phyloP scores from a whole-genome alignment of 2,888 invertebrate species.

The Glyphotaelius pellucidus region DNA sequence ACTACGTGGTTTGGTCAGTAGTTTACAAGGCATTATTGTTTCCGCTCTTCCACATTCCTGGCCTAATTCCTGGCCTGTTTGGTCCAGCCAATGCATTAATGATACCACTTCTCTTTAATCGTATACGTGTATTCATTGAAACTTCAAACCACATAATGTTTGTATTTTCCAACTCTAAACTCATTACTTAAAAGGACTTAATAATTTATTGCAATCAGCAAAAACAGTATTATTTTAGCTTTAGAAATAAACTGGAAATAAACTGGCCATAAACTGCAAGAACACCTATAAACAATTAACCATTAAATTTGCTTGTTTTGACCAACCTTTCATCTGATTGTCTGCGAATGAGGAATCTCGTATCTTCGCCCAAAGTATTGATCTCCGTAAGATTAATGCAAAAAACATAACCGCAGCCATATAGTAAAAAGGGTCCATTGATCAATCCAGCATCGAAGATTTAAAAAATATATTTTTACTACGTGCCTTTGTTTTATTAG shows the following conservation, averaged over 20 bases:
- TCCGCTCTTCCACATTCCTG: neutral
- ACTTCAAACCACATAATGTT: neutral
- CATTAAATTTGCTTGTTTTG: neutral
- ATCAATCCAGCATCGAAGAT: neutral
- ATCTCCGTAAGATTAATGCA: neutral
- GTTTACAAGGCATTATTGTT: neutral
- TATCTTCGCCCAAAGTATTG: neutral
- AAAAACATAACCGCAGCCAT: neutral
- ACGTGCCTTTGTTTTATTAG: neutral
- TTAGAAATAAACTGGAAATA: too few relatives aligned
- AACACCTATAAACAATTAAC: neutral
- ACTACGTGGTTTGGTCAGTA: neutral
- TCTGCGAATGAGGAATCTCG: neutral
- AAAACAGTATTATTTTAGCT: neutral
- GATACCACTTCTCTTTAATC: neutral
- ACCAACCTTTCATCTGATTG: neutral
- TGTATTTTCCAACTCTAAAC: neutral
- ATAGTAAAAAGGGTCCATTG: neutral
- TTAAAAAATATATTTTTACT: neutral
- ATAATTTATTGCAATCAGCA: neutral
- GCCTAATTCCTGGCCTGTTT: neutral
- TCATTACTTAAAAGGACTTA: neutral
- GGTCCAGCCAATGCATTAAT: neutral
- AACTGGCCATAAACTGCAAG: neutral
- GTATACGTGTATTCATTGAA: neutral